Conservation (phyloP, 2,888 invertebrate species). For the Camponotus fellah region DNA sequence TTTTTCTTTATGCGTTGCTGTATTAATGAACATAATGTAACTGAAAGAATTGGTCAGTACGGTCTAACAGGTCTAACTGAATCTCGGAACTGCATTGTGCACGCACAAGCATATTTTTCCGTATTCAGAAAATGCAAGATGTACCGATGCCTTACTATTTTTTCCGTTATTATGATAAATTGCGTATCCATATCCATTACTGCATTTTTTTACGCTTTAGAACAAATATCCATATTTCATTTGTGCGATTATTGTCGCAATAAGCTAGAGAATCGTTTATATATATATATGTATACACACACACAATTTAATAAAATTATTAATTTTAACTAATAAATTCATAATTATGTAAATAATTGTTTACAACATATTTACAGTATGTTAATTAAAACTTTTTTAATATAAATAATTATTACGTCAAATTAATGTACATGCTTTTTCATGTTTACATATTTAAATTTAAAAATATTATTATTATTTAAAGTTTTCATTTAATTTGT, state of each 20-base stretch:
- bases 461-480: not conserved
- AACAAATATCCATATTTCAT: constrained; percentile 13
- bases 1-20: not conserved
- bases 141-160: constrained; percentile 54
- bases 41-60: constrained; percentile 20
- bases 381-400: not conserved
- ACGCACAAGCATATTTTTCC: constrained; percentile 33
- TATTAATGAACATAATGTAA: constrained; percentile 40
- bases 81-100: not conserved
- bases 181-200: not conserved
- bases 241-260: constrained; percentile 14
- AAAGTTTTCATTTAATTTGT: not conserved
- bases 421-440: not conserved
- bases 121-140: constrained; percentile 45
- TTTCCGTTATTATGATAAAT: constrained; percentile 34
- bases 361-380: not conserved
- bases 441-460: not conserved
- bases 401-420: not conserved
- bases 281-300: not conserved
- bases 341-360: not conserved
- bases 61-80: constrained; percentile 38
- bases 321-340: not conserved
- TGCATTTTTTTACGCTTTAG: constrained; percentile 19
- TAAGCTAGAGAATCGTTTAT: not conserved
- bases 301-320: not conserved